Evolutionary conservation across 2,888 invertebrate genomes (phyloP), one percentile per base, ranked within the genome.

Genomic region (Nematopogon swammerdamellus): DNA sequence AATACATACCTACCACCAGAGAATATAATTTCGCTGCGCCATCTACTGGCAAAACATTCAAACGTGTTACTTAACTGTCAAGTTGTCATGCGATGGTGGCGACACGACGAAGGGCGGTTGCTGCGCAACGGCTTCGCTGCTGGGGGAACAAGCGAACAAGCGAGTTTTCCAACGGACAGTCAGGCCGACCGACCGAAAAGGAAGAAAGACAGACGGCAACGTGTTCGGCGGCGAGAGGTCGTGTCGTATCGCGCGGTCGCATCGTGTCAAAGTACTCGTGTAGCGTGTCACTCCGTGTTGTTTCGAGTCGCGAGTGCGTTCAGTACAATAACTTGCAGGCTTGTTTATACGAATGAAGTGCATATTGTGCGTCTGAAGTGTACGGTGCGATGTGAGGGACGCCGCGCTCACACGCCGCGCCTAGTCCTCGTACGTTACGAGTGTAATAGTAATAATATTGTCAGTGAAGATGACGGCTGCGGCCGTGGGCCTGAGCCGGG

Each of bases 211-310:
- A 53, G 52, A 51, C 74, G 74, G 76, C 77, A 77, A 77, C 79
- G 79, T 77, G 77, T 75, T 74, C 65, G 77, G 67, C 79, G 79
- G 77, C 77, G 79, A 77, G 79, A 77, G 77, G 66, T 79, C 79
- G 79, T 70, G 72, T 76, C 70, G 79, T 76, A 10, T 18, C 18
- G 8, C 19, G 14, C 18, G 44, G n/a, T 44, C 14, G 18, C 44
- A 17, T 44, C 19, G 18, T 14, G 44, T 17, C 16, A 43, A 43
- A 44, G 44, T 36, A 36, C 36, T 36, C 36, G 36, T 14, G 36
- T 36, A 36, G 36, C 36, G 36, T 36, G 14, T 36, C 36, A 36
- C 25, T 25, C 36, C 36, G 36, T 36, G 36, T 8, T 36, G 36
- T 36, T 36, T 14, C 36, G 36, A 36, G 8, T 36, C 36, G 36